Conservation (phyloP, 2,888 invertebrate species). For the Watsonalla cultraria region DNA sequence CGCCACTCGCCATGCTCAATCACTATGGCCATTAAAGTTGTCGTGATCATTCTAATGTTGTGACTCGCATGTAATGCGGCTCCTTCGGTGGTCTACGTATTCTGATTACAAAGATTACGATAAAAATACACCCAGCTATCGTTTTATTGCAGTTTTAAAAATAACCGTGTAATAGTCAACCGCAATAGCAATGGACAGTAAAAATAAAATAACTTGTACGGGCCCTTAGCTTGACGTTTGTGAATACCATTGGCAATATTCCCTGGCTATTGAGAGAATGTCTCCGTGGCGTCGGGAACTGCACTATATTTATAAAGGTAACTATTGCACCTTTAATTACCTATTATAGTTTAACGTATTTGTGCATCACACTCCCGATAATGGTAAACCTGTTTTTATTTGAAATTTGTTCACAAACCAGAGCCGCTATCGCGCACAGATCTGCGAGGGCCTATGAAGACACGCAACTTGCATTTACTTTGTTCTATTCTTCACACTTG, state of each 20-base stretch:
- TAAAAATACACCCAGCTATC: slow-evolving; percentile 50
- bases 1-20: slow-evolving; percentile 19
- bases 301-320: slow-evolving; percentile 41
- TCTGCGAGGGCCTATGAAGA: neutral
- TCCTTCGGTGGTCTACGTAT: slow-evolving; percentile 44
- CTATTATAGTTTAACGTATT: neutral
- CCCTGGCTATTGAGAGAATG: slow-evolving; percentile 27
- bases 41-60: slow-evolving; percentile 42
- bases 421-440: neutral
- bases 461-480: slow-evolving; percentile 1
- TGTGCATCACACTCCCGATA: neutral
- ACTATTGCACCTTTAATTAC: slow-evolving; percentile 17
- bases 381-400: slow-evolving; percentile 18
- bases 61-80: slow-evolving; percentile 30
- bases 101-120: slow-evolving; percentile 54
- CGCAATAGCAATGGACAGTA: slow-evolving; percentile 46
- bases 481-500: slow-evolving; percentile 1
- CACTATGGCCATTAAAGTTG: slow-evolving; percentile 21
- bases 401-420: slow-evolving; percentile 9
- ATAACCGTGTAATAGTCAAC: slow-evolving; percentile 52
- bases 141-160: slow-evolving; percentile 51
- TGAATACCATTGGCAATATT: slow-evolving; percentile 50
- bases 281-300: slow-evolving; percentile 20
- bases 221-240: slow-evolving; percentile 30
- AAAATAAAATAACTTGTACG: slow-evolving; percentile 48